These are phyloP conservation scores for Falcaria lacertinaria DNA, from an alignment of 2,888 invertebrate species.

Conservation along the genomic window DNA sequence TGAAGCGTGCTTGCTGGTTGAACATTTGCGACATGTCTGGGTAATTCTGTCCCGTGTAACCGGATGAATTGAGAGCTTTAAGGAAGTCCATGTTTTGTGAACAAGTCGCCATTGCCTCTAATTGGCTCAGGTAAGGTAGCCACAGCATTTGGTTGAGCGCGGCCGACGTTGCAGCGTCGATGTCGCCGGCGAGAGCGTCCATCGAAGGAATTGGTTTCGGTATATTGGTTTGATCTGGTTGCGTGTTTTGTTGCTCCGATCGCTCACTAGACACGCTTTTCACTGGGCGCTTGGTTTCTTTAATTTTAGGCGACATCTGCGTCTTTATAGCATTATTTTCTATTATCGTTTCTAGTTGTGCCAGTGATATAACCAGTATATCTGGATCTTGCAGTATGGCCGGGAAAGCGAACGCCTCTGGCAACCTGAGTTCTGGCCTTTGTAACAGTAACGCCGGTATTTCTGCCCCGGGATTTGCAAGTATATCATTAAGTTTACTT, in stretches of 20 bases:
- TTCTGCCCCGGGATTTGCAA: slow-evolving; percentile 86
- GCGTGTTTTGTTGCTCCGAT: slow-evolving; percentile 33
- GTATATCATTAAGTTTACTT: slow-evolving; percentile 84
- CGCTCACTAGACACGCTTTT: slow-evolving; percentile 29
- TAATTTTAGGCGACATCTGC: slow-evolving; percentile 29
- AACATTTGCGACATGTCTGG: slow-evolving; percentile 76
- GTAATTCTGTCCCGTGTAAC: slow-evolving; percentile 67
- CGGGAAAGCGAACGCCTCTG: slow-evolving; percentile 86
- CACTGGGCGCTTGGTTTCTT: slow-evolving; percentile 28
- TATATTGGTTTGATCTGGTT: slow-evolving; percentile 44
- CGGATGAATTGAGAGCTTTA: slow-evolving; percentile 77
- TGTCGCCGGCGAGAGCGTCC: slow-evolving; percentile 79
- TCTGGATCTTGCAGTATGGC: slow-evolving; percentile 88
- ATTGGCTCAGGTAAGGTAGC: slow-evolving; percentile 84
- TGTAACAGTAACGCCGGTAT: slow-evolving; percentile 86
- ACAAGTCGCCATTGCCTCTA: slow-evolving; percentile 80
- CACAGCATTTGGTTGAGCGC: slow-evolving; percentile 87
- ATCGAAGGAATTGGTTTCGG: slow-evolving; percentile 58
- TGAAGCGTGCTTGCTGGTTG: slow-evolving; percentile 60
- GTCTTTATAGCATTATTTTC: slow-evolving; percentile 67
- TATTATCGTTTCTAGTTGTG: slow-evolving; percentile 84
- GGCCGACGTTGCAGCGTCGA: slow-evolving; percentile 84
- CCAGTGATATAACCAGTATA: slow-evolving; percentile 86
- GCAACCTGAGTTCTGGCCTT: slow-evolving; percentile 85
- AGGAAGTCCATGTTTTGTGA: slow-evolving; percentile 79